A percentile compares a stretch with the other conserved stretches of the same genome.
These are phyloP conservation scores for Copidosoma aretas DNA, from an alignment of 2,888 invertebrate genomes.

Conservation along the genomic window DNA sequence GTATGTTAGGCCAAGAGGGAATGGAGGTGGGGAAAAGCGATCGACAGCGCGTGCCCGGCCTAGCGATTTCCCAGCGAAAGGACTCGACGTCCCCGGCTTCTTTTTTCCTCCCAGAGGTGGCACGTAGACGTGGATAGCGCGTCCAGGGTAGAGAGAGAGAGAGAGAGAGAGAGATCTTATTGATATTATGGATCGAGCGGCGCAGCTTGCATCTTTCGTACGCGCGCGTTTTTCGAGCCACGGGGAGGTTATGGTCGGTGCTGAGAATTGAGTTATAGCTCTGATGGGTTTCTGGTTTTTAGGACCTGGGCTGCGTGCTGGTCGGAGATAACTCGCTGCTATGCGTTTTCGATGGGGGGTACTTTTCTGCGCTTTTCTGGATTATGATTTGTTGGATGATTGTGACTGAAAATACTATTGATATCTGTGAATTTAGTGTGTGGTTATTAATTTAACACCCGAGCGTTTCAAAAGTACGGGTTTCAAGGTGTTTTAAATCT, in stretches of 20 bases:
- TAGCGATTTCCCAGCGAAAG: constrained; percentile 6
- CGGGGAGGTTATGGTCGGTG: no score
- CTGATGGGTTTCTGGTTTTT: not conserved
- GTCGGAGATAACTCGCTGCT: no score
- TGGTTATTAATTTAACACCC: no score
- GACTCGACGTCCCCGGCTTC: not conserved
- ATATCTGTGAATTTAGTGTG: no score
- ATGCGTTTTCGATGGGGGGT: no score
- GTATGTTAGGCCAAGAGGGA: no score
- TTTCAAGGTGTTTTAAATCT: no score
- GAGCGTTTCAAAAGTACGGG: no score
- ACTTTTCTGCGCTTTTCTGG: no score
- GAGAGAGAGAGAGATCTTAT: not conserved
- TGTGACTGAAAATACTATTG: no score
- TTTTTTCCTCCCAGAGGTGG: not conserved
- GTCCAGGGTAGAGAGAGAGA: no score
- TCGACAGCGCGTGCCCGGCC: constrained; percentile 39
- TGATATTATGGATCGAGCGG: not conserved
- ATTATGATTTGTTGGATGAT: no score
- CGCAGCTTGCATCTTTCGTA: not conserved
- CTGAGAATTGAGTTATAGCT: not conserved
- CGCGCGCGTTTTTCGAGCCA: not conserved
- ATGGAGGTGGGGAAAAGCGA: constrained; percentile 17
- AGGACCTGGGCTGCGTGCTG: not conserved
- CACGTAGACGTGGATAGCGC: not conserved